These are phyloP conservation scores for Drosophila pseudotalamancana DNA, from an alignment of 2,888 invertebrate species.

Conservation along the genomic window DNA sequence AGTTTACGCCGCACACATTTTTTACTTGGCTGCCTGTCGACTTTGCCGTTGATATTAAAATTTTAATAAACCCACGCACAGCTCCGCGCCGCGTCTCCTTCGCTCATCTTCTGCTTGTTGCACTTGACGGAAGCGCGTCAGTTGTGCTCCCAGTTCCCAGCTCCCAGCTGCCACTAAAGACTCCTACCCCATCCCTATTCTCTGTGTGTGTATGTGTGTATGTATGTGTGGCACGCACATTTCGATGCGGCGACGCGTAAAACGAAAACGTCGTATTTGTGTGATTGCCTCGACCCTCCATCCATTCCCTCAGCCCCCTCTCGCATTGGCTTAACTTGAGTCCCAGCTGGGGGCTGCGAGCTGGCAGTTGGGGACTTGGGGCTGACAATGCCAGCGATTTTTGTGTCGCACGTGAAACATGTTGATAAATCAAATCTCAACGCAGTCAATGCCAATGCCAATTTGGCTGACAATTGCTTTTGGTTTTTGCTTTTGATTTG, in stretches of 20 bases:
- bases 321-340: conserved; percentile 11
- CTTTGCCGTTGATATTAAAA: conserved; percentile 77
- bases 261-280: conserved; percentile 74
- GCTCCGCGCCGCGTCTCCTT: conserved; percentile 4
- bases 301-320: background rate
- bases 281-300: conserved; percentile 51
- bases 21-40: conserved; percentile 76
- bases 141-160: conserved; percentile 40
- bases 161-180: background rate
- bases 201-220: background rate
- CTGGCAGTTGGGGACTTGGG: too few relatives aligned
- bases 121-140: conserved; percentile 78
- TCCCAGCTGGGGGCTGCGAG: conserved; percentile 76
- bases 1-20: conserved; percentile 72
- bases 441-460: conserved; percentile 77
- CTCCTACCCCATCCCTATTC: background rate
- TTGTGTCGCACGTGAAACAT: conserved; percentile 71
- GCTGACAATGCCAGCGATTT: conserved; percentile 59
- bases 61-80: conserved; percentile 77
- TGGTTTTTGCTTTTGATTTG: conserved; percentile 57
- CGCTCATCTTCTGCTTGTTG: conserved; percentile 64
- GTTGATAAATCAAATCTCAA: conserved; percentile 78
- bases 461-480: conserved; percentile 77
- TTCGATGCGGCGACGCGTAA: conserved; percentile 76
- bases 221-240: conserved; percentile 69